phyloP scores from a whole-genome alignment of 30 jellyfish, hydroid and myxozoan species.

The Cassiopea andromeda region DNA sequence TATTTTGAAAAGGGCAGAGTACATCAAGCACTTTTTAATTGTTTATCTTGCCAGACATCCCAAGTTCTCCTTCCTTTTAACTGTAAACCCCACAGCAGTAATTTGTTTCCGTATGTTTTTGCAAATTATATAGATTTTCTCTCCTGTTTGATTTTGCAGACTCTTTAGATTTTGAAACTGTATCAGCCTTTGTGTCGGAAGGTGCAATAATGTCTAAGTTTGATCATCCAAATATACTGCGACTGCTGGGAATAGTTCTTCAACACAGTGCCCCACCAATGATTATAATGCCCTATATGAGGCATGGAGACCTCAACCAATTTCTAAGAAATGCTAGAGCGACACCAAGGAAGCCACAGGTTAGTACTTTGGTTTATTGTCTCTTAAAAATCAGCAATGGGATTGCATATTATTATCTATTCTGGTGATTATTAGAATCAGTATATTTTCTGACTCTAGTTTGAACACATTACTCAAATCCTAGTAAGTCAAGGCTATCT shows the following conservation, averaged over 20 bases:
- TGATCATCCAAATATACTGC: slow-evolving; percentile 73
- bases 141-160: slow-evolving; percentile 3
- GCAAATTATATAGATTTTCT: background rate
- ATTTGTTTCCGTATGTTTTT: too few species aligned
- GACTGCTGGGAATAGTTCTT: slow-evolving; percentile 81
- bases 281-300: slow-evolving; percentile 88
- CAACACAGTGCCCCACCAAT: slow-evolving; percentile 88
- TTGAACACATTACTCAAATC: too few species aligned
- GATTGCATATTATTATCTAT: too few species aligned
- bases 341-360: slow-evolving; percentile 94
- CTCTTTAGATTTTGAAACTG: slow-evolving; percentile 74
- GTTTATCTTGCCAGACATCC: too few species aligned
- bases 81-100: too few species aligned
- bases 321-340: slow-evolving; percentile 85
- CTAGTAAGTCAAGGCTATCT: too few species aligned
- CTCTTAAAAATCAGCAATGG: too few species aligned
- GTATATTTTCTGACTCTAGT: too few species aligned
- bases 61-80: too few species aligned
- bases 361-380: background rate
- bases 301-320: slow-evolving; percentile 88
- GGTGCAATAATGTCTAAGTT: slow-evolving; percentile 81
- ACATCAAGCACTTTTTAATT: too few species aligned
- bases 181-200: slow-evolving; percentile 87
- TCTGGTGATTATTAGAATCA: too few species aligned
- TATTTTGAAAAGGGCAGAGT: too few species aligned